A percentile compares a stretch with the other conserved stretches of the same genome.
phyloP scores from a whole-genome alignment of 2,888 invertebrate genomes.

The Phytoseiulus persimilis region DNA sequence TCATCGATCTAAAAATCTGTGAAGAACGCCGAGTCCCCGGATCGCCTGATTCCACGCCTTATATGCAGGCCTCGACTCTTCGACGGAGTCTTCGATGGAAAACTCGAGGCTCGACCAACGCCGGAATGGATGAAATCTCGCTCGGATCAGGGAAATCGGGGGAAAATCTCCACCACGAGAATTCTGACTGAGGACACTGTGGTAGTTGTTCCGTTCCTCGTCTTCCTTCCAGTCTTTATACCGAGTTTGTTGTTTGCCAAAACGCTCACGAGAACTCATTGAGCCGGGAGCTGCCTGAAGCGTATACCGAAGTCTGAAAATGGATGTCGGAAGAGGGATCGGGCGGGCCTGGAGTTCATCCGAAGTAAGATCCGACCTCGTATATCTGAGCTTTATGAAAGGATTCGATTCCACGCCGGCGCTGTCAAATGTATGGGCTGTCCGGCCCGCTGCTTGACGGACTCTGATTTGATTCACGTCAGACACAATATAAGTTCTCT shows the following conservation, averaged over 20 bases:
- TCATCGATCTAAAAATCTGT: not conserved
- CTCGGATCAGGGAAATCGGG: no score
- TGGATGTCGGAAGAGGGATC: not conserved
- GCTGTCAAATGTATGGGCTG: not conserved
- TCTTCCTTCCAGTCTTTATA: no score
- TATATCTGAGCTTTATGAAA: not conserved
- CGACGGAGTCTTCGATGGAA: no score
- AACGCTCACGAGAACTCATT: no score
- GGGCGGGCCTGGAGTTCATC: not conserved
- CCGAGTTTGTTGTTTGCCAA: no score
- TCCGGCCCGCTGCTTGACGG: not conserved
- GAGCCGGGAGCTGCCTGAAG: not conserved
- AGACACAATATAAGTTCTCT: not conserved
- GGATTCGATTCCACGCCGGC: not conserved
- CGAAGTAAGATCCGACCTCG: not conserved
- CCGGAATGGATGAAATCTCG: no score
- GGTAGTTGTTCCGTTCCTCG: no score
- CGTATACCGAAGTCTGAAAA: not conserved
- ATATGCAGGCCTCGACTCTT: not conserved
- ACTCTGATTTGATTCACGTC: not conserved
- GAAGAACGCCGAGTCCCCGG: not conserved
- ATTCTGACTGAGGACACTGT: no score
- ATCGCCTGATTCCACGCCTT: not conserved
- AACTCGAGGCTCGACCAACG: no score
- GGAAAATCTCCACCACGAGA: no score